Base-by-base conservation (phyloP, 2,888 invertebrate species). In the Lepidocyrtinus sp. region DNA sequence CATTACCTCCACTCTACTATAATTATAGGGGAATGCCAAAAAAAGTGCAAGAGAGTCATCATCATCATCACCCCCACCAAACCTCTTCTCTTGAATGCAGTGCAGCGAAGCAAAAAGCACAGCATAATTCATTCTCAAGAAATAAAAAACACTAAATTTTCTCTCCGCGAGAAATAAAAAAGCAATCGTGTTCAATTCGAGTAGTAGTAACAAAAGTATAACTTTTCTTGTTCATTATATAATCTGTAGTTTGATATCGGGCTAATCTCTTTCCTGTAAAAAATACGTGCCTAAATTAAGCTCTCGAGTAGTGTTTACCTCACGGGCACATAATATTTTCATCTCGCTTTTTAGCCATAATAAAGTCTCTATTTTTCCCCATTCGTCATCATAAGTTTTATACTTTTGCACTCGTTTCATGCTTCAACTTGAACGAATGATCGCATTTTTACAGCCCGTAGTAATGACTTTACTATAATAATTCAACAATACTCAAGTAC, bases 11-110 rank as follows among this genome's bases (percentile, higher is more conserved):
- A 50, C 50, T 50, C 15, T 21, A 2, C 2, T n/a, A 72, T 78
- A 79, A 79, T 79, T 79, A 74, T 70, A 74, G 79, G 79, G 78
- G 70, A 70, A 67, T 78, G 62, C 67, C 72, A 59, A 22, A 59
- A 36, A 36, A 36, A 59, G 59, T 59, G 59, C 59, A 59, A 59
- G 59, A 59, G 21, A 59, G 59, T 19, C 21, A 59, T 59, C 22
- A 50, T 50, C 50, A 59, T 55, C 17, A 15, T 55, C 17, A 15
- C 17, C 55, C 2, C 17, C 55, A 55, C 17, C 7, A 36, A 12
- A 55, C 22, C 59, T 21, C 2, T 59, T 21, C 22, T 36, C 5
- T 7, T 36, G 21, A 59, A 72, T 25, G 46, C 61, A 46, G 71
- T 63, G 62, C 71, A 72, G 21, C 71, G 45, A 72, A 72, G 62